These are phyloP conservation scores for Bombycilla garrulus DNA, from an alignment of 2,113 vertebrate genomes.

Conservation along the genomic window DNA sequence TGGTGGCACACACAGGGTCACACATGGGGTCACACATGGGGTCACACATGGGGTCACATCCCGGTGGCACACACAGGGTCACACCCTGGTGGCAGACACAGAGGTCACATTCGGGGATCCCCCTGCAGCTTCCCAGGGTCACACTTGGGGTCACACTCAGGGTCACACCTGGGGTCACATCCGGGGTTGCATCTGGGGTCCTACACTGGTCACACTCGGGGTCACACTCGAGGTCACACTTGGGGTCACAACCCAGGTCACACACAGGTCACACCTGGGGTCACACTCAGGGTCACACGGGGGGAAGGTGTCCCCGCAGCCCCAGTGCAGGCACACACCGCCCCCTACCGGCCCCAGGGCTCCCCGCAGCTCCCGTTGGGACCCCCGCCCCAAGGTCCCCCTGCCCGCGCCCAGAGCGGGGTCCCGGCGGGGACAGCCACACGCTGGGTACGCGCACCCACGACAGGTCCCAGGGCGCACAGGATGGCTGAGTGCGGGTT, in stretches of 20 bases:
- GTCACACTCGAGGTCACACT: not conserved
- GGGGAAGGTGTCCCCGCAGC: not conserved
- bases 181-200: too few species aligned
- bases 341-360: not conserved
- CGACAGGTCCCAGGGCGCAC: not conserved
- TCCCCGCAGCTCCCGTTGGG: not conserved
- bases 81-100: not conserved
- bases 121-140: too few species aligned
- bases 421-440: fast-evolving
- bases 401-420: fast-evolving
- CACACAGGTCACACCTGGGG: not conserved
- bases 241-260: not conserved
- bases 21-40: not conserved
- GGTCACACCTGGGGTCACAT: not conserved
- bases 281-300: too few species aligned
- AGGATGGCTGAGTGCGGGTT: not conserved
- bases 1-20: too few species aligned
- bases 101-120: not conserved
- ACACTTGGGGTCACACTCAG: not conserved
- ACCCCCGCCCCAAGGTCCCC: not conserved
- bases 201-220: not conserved
- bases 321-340: not conserved
- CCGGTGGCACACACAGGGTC: too few species aligned
- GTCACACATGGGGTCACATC: not conserved
- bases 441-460: fast-evolving